A percentile compares a stretch with the other conserved stretches of the same genome.
Evolutionary conservation across 53 echinoderm and acorn worm genomes (phyloP).

Genomic region (Hippasteria phrygiana): DNA sequence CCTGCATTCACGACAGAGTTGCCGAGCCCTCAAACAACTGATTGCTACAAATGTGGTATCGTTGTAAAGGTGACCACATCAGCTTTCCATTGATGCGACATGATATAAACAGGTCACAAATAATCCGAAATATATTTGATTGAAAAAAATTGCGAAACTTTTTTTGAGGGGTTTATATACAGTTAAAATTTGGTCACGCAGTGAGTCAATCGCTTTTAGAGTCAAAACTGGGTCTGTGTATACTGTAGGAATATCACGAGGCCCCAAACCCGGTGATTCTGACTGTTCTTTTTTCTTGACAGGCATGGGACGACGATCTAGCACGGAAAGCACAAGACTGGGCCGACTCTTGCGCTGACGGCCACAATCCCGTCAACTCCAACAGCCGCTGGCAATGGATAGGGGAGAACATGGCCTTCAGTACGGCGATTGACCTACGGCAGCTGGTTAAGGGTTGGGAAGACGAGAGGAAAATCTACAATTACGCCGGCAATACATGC

Average conservation of each 20-base stretch:
- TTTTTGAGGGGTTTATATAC: too few relatives aligned
- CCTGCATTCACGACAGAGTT: too few relatives aligned
- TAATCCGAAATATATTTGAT: too few relatives aligned
- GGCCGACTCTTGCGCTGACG: slow-evolving; percentile 25
- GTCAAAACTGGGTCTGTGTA: too few relatives aligned
- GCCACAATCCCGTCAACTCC: slow-evolving; percentile 13
- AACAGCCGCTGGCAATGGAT: neutral
- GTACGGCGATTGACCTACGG: neutral
- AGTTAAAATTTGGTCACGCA: too few relatives aligned
- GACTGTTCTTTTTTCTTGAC: neutral
- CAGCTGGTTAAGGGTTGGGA: slow-evolving; percentile 24
- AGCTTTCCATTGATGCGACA: too few relatives aligned
- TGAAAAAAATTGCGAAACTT: too few relatives aligned
- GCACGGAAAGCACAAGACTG: slow-evolving; percentile 45
- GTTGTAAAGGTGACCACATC: too few relatives aligned
- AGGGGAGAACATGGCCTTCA: slow-evolving; percentile 44
- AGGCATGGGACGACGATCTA: slow-evolving; percentile 18
- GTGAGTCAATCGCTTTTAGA: too few relatives aligned
- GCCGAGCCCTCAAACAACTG: too few relatives aligned
- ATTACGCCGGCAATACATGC: slow-evolving; percentile 84
- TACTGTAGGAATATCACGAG: neutral
- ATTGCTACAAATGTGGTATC: too few relatives aligned
- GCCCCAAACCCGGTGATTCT: neutral
- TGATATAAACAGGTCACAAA: too few relatives aligned
- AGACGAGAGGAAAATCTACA: slow-evolving; percentile 66